phyloP scores from a whole-genome alignment of 2,888 invertebrate species.

The Dendrolimus houi region DNA sequence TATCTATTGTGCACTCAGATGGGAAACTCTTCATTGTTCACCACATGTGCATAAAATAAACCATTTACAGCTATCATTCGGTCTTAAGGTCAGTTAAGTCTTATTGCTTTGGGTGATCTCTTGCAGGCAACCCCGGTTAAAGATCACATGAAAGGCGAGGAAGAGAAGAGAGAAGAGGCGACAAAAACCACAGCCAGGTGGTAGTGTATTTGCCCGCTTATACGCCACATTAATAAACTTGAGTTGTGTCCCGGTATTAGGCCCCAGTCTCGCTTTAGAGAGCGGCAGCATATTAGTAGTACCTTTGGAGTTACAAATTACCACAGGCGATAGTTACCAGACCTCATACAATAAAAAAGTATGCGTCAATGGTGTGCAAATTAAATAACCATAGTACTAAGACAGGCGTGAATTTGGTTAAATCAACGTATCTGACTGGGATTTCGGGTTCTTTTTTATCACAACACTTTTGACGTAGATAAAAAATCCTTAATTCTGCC shows the following conservation, averaged over 20 bases:
- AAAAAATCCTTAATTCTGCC: not conserved
- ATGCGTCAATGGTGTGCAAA: not conserved
- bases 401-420: not conserved
- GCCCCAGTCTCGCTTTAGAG: not conserved
- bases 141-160: too few relatives aligned
- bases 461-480: too few relatives aligned
- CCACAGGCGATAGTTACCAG: not conserved
- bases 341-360: not conserved
- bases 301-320: not conserved
- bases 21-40: too few relatives aligned
- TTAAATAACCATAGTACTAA: not conserved
- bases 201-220: not conserved
- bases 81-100: too few relatives aligned
- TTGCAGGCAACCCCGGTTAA: too few relatives aligned
- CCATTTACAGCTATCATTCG: too few relatives aligned
- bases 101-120: too few relatives aligned
- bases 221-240: not conserved
- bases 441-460: too few relatives aligned
- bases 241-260: not conserved
- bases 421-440: not conserved
- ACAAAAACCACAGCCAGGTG: not conserved
- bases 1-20: too few relatives aligned
- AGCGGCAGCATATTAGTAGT: not conserved
- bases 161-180: not conserved
- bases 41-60: too few relatives aligned